Percentiles rank a stretch among this genome's conserved stretches.
Evolutionary conservation across 2,113 vertebrate species (phyloP).

Genomic region (Nyctibius bracteatus): DNA sequence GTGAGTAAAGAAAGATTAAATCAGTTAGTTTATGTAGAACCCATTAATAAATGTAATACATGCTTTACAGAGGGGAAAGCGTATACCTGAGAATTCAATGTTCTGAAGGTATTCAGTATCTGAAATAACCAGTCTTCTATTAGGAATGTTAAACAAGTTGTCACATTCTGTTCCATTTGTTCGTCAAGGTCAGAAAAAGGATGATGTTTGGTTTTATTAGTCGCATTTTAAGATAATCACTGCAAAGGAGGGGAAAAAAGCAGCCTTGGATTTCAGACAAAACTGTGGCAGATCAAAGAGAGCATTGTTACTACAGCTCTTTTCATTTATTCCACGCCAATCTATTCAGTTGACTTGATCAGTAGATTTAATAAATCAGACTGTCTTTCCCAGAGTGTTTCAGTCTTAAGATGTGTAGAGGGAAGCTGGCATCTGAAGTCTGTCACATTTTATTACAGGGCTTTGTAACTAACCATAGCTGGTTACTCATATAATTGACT

Average conservation of each 20-base stretch:
- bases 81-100: neutral
- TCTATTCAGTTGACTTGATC: neutral
- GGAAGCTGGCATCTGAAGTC: neutral
- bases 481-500: neutral
- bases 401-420: neutral
- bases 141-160: neutral
- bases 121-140: neutral
- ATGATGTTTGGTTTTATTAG: neutral
- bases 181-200: neutral
- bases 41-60: neutral
- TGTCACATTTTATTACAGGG: neutral
- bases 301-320: neutral
- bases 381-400: neutral
- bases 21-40: neutral
- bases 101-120: neutral
- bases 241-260: neutral
- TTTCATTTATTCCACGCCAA: neutral
- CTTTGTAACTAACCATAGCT: neutral
- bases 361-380: neutral
- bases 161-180: neutral
- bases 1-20: neutral
- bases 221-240: neutral
- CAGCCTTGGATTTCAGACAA: neutral
- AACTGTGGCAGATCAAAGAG: neutral
- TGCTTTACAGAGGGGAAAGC: neutral